These are phyloP conservation scores for Drosophila barbarae DNA, from an alignment of 2,888 invertebrate species.

Conservation along the genomic window DNA sequence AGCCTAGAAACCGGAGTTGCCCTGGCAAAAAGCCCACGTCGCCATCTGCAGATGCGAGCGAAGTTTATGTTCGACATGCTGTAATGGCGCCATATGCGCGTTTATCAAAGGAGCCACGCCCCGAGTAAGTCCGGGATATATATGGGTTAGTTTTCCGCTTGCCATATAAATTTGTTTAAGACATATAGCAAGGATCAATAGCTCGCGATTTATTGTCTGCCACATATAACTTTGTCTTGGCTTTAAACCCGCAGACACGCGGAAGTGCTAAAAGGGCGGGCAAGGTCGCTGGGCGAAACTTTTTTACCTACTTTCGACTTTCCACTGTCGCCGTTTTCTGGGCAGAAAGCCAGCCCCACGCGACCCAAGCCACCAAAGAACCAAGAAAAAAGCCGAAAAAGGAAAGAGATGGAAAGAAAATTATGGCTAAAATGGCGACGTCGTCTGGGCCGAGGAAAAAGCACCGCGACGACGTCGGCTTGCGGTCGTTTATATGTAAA, in stretches of 20 bases:
- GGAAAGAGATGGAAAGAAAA: slow-evolving; percentile 38
- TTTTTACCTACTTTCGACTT: slow-evolving; percentile 65
- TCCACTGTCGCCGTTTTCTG: slow-evolving; percentile 63
- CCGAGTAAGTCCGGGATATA: slow-evolving; percentile 40
- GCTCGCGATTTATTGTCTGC: slow-evolving; percentile 67
- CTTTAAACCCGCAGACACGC: slow-evolving; percentile 58
- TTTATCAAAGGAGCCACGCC: slow-evolving; percentile 61
- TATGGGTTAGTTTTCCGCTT: slow-evolving; percentile 63
- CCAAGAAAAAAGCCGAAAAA: neutral
- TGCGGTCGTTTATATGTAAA: slow-evolving; percentile 73
- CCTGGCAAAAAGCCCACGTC: slow-evolving; percentile 13
- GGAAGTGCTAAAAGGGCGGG: slow-evolving; percentile 28
- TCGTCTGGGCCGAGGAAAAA: slow-evolving; percentile 56
- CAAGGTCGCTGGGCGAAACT: slow-evolving; percentile 60
- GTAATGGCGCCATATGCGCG: slow-evolving; percentile 68
- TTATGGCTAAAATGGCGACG: slow-evolving; percentile 68
- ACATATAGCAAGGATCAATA: slow-evolving; percentile 74
- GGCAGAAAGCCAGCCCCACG: slow-evolving; percentile 47
- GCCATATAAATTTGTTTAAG: slow-evolving; percentile 73
- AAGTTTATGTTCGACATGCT: slow-evolving; percentile 72
- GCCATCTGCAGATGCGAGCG: slow-evolving; percentile 53
- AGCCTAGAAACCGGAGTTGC: slow-evolving; percentile 2
- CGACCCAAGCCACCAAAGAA: slow-evolving; percentile 6
- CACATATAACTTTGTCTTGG: slow-evolving; percentile 65
- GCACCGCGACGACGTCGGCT: slow-evolving; percentile 53